A percentile compares a stretch with the other conserved stretches of the same genome.
Conservation (phyloP, 2,888 invertebrate genomes). For the Neuroscelio doddi region DNA sequence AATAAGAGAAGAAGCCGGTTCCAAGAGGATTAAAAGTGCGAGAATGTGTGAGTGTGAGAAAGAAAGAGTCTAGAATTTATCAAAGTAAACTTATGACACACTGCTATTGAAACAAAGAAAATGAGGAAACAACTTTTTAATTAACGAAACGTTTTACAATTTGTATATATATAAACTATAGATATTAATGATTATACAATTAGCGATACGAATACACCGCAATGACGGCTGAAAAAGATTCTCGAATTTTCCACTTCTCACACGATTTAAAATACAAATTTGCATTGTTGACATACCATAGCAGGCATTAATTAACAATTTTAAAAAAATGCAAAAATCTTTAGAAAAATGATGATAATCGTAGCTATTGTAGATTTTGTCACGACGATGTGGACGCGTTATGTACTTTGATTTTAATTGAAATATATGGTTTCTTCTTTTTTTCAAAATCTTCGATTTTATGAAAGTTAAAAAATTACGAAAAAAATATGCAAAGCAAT, state of each 20-base stretch:
- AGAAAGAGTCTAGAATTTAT: slow-evolving; percentile 45
- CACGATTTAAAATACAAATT: slow-evolving; percentile 52
- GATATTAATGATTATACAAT: slow-evolving; percentile 49
- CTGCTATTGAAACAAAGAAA: slow-evolving; percentile 41
- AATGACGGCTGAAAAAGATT: slow-evolving; percentile 32
- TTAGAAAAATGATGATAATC: slow-evolving; percentile 14
- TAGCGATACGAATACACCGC: slow-evolving; percentile 26
- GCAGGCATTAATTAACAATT: slow-evolving; percentile 39
- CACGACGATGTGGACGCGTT: slow-evolving; percentile 30
- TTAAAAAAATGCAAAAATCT: slow-evolving; percentile 36
- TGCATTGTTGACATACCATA: slow-evolving; percentile 49
- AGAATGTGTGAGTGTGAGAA: slow-evolving; percentile 38
- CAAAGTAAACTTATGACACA: slow-evolving; percentile 45
- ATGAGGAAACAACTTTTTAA: slow-evolving; percentile 48
- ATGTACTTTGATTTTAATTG: slow-evolving; percentile 1
- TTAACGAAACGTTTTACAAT: slow-evolving; percentile 68
- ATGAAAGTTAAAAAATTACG: too few species aligned
- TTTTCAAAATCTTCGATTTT: slow-evolving; percentile 2
- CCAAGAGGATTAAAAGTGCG: slow-evolving; percentile 26
- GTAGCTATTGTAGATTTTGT: slow-evolving; percentile 51
- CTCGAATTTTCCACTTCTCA: slow-evolving; percentile 61
- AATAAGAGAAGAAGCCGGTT: slow-evolving; percentile 1
- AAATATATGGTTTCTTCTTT: neutral
- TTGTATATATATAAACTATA: slow-evolving; percentile 69
- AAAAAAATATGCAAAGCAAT: too few species aligned